Percentiles rank a stretch among this genome's conserved stretches.
Evolutionary conservation across 2,113 vertebrate species (phyloP).

Genomic region (Potamarius usumacintae): DNA sequence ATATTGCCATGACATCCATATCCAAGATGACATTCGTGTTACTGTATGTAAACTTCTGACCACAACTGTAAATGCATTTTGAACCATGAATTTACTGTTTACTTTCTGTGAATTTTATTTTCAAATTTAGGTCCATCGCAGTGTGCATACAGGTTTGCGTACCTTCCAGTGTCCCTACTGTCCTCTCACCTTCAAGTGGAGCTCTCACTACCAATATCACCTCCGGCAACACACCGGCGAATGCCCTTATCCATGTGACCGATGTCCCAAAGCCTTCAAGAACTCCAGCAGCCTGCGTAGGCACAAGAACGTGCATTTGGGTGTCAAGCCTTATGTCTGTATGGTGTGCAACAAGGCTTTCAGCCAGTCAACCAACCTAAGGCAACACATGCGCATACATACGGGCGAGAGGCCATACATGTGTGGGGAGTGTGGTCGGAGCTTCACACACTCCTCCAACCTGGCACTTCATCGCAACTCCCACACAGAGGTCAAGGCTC

Average conservation of each 20-base stretch:
- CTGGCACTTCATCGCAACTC: slow-evolving; percentile 79
- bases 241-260: slow-evolving; percentile 85
- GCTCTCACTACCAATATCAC: slow-evolving; percentile 94
- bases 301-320: slow-evolving; percentile 88
- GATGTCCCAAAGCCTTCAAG: slow-evolving; percentile 91
- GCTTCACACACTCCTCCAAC: slow-evolving; percentile 88
- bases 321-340: slow-evolving; percentile 85
- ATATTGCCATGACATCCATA: no score
- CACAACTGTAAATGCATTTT: no score
- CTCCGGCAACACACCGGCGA: slow-evolving; percentile 90
- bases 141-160: slow-evolving; percentile 85
- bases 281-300: slow-evolving; percentile 88
- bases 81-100: background rate
- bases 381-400: slow-evolving; percentile 89
- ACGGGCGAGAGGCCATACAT: slow-evolving; percentile 80
- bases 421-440: slow-evolving; percentile 73
- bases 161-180: slow-evolving; percentile 88
- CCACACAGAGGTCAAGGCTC: slow-evolving; percentile 62
- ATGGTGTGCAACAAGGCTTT: slow-evolving; percentile 84
- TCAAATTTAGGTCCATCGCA: slow-evolving; percentile 71
- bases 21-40: no score
- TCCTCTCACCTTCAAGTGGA: slow-evolving; percentile 91
- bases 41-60: no score
- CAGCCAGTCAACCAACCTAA: slow-evolving; percentile 88
- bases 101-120: background rate